Evolutionary conservation across 35 echinoderm and acorn worm genomes (phyloP).

Genomic region (Heliocidaris erythrogramma): DNA sequence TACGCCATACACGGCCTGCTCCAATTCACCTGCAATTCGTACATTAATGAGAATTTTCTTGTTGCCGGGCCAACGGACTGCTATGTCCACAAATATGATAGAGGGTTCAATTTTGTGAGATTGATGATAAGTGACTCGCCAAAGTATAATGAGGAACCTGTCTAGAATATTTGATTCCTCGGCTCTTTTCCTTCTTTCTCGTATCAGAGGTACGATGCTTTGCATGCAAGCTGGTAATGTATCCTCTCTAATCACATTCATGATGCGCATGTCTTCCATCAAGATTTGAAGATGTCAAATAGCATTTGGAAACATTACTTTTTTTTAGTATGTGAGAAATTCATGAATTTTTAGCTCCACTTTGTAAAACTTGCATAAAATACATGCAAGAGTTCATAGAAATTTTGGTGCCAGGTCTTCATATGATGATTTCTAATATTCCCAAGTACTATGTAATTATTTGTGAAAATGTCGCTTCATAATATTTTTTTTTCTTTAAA

Average conservation of each 20-base stretch:
- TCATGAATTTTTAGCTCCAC: neutral
- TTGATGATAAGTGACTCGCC: neutral
- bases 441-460: too few relatives aligned
- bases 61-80: slow-evolving; percentile 27
- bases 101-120: slow-evolving; percentile 8
- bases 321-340: neutral
- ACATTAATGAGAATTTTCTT: slow-evolving; percentile 34
- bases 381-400: too few relatives aligned
- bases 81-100: slow-evolving; percentile 39
- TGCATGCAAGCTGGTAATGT: neutral
- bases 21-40: slow-evolving; percentile 6
- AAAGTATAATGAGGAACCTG: slow-evolving; percentile 11
- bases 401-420: too few relatives aligned
- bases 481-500: too few relatives aligned
- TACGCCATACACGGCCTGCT: neutral
- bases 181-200: neutral
- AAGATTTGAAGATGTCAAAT: neutral
- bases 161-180: neutral
- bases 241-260: neutral
- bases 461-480: too few relatives aligned
- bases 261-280: neutral
- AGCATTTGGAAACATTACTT: neutral
- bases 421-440: too few relatives aligned
- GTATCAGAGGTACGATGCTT: neutral
- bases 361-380: too few relatives aligned